Conservation (phyloP, 2,797 vertebrate species). For the Hemitrygon akajei region DNA sequence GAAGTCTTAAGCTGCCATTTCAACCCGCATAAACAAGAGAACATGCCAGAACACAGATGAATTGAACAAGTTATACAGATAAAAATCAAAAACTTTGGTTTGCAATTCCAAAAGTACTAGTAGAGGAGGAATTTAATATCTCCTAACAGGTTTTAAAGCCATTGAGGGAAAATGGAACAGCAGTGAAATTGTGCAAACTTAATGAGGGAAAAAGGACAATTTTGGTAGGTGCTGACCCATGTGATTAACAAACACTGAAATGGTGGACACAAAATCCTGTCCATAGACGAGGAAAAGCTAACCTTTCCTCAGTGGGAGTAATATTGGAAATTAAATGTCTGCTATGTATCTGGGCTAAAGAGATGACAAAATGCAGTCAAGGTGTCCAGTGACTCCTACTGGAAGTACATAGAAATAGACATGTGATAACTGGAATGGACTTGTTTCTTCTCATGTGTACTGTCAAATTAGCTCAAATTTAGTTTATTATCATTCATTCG, state of each 20-base stretch:
- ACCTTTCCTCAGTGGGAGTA: not conserved
- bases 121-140: not conserved
- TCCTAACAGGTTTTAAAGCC: not conserved
- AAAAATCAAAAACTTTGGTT: not conserved
- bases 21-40: not conserved
- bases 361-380: too few relatives aligned
- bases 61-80: not conserved
- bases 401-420: not conserved
- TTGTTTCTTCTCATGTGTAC: not conserved
- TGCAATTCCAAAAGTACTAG: not conserved
- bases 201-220: not conserved
- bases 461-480: too few relatives aligned
- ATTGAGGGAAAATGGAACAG: not conserved
- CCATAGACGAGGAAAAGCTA: too few relatives aligned
- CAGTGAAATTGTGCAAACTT: not conserved
- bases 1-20: not conserved
- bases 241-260: not conserved
- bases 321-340: not conserved
- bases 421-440: not conserved
- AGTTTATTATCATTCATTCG: too few relatives aligned
- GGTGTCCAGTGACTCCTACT: too few relatives aligned
- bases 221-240: not conserved
- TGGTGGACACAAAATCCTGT: not conserved
- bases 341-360: too few relatives aligned
- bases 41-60: not conserved